A percentile compares a stretch with the other conserved stretches of the same genome.
Evolutionary conservation across 2,797 vertebrate species (phyloP).

Genomic region (Telmatherina bonti): DNA sequence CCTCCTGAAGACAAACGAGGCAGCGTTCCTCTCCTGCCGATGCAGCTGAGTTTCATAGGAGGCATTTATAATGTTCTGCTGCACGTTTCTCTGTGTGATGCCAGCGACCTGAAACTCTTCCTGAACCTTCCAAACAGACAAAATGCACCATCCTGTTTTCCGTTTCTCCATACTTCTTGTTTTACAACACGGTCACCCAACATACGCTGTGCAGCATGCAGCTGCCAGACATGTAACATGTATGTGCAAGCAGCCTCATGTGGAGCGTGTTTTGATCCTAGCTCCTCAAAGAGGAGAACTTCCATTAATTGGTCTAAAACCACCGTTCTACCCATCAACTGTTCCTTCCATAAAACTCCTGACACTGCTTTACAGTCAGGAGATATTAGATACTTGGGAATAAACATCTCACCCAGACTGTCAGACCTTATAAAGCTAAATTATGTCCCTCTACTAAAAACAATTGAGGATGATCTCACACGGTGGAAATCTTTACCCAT

Average conservation of each 20-base stretch:
- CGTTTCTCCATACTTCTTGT: conserved; percentile 11
- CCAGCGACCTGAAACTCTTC: conserved; percentile 19
- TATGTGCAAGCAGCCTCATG: conserved; percentile 10
- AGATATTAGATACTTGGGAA: too few relatives aligned
- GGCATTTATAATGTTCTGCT: conserved; percentile 37
- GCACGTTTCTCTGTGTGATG: conserved; percentile 21
- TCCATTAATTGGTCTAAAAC: too few relatives aligned
- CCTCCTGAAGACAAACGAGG: conserved; percentile 29
- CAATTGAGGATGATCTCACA: too few relatives aligned
- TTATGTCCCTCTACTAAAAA: too few relatives aligned
- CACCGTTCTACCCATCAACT: too few relatives aligned
- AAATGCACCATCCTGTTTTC: conserved; percentile 1
- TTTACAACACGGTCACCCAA: conserved; percentile 15
- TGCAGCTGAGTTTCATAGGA: conserved; percentile 25
- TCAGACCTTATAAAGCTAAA: too few relatives aligned
- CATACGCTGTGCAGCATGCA: background rate
- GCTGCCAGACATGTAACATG: conserved; percentile 21
- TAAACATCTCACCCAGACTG: too few relatives aligned
- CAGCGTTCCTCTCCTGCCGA: conserved; percentile 36
- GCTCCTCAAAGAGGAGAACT: conserved; percentile 41
- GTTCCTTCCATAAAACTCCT: too few relatives aligned
- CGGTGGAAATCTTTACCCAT: too few relatives aligned
- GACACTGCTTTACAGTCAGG: too few relatives aligned
- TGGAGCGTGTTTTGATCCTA: conserved; percentile 49
- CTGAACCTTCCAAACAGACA: conserved; percentile 1